These are phyloP conservation scores for Pseudocheirus occidentalis DNA, from an alignment of 2,797 vertebrate genomes.

Conservation along the genomic window DNA sequence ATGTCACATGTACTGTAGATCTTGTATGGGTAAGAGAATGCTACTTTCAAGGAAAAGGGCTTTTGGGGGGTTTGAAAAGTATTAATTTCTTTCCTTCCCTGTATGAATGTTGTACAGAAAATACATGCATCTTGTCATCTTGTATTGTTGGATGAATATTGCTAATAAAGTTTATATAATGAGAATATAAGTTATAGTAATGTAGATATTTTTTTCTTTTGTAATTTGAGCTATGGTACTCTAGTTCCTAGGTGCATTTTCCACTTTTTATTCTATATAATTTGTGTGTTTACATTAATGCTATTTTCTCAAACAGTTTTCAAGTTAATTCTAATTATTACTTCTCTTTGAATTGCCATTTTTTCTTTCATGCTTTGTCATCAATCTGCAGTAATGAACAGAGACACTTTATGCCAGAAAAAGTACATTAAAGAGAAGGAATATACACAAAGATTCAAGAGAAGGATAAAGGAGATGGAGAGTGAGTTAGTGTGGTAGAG, in stretches of 20 bases:
- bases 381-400: constrained; percentile 30
- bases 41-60: background rate
- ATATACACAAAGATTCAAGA: constrained; percentile 14
- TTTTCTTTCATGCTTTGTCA: constrained; percentile 43
- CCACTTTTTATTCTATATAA: constrained; percentile 9
- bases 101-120: background rate
- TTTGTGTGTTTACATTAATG: background rate
- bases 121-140: background rate
- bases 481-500: background rate
- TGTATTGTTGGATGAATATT: background rate
- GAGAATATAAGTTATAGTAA: constrained; percentile 19
- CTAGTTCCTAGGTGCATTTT: constrained; percentile 14
- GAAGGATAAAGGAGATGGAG: constrained; percentile 15
- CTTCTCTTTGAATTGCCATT: constrained; percentile 37
- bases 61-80: background rate
- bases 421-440: constrained; percentile 36
- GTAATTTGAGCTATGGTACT: constrained; percentile 11
- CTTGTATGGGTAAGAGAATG: background rate
- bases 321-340: constrained; percentile 46
- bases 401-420: constrained; percentile 3
- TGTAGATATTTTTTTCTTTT: constrained; percentile 14
- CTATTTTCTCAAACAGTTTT: constrained; percentile 55
- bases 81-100: background rate
- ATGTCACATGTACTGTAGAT: background rate
- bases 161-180: background rate